Base-by-base conservation (phyloP, 2,888 invertebrate genomes). In the Peribatodes rhomboidaria region DNA sequence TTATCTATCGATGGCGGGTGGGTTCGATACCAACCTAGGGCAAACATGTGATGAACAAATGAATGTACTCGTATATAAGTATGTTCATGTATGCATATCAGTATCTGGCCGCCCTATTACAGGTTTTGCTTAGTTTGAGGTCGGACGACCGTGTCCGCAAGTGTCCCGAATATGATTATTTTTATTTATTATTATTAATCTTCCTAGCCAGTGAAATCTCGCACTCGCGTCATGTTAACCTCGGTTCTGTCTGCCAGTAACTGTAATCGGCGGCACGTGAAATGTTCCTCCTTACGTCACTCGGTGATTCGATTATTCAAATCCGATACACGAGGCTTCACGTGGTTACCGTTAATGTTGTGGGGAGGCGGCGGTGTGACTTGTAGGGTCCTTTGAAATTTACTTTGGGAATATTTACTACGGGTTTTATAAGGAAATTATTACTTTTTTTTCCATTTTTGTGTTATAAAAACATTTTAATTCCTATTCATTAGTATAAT, bases 241-340 rank as follows among this genome's bases (percentile, higher is more conserved):
- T 31, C 46, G 13, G 22, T 44, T n/a, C 20, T 14, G 50, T 50
- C 20, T 35, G 50, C 18, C 16, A 20, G 18, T 58, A 49, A 27
- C 33, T 0, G 33, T 13, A 39, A 31, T 31, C 41, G 44, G 37
- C 49, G 49, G 41, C 18, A 20, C 49, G 35, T 44, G 33, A 52
- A 52, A 44, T 18, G 50, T 18, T 27, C 44, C 16, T 14, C 18
- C n/a, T 57, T 50, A 62, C 56, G 56, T 62, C 41, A 52, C 50
- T 44, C n/a, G 2, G 61, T 37, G 52, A 62, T 62, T 62, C 27
- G 62, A 62, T 62, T 57, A 62, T 62, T 62, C 57, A 57, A 52
- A 62, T 62, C 31, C 2, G 41, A 50, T 50, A 57, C 54, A 59
- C 39, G 46, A 22, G 56, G 11, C 35, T 27, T 14, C 50, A 37